A percentile compares a stretch with the other conserved stretches of the same genome.
Evolutionary conservation across 2,888 invertebrate genomes (phyloP).

Genomic region (Himalopsyche anomala): DNA sequence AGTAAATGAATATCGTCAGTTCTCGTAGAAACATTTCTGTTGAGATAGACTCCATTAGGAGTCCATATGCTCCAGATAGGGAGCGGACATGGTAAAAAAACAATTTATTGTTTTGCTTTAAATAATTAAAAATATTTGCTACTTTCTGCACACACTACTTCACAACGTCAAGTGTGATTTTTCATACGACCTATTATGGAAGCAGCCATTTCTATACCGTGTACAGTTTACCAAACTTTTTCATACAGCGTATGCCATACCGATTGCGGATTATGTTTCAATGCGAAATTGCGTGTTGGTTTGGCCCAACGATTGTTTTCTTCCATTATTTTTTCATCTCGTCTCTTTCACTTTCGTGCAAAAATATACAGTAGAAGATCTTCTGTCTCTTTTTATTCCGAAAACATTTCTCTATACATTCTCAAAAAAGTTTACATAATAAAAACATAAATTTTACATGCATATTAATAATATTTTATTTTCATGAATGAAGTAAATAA

Average conservation of each 20-base stretch:
- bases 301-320: neutral
- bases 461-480: slow-evolving; percentile 1
- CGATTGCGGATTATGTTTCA: neutral
- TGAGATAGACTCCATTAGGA: no score
- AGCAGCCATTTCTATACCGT: neutral
- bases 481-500: neutral
- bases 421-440: slow-evolving; percentile 11
- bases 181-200: neutral
- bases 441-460: slow-evolving; percentile 21
- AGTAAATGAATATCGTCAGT: no score
- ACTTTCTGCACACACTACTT: neutral
- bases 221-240: neutral
- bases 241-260: neutral
- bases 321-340: neutral
- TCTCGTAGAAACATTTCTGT: no score
- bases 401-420: neutral
- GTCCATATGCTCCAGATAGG: no score
- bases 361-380: neutral
- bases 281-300: neutral
- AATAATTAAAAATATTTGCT: neutral
- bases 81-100: no score
- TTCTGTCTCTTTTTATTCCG: neutral
- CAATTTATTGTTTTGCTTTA: no score
- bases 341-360: neutral
- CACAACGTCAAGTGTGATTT: neutral